Evolutionary conservation across 2,888 invertebrate species (phyloP).

Genomic region (Harpalus rubripes): DNA sequence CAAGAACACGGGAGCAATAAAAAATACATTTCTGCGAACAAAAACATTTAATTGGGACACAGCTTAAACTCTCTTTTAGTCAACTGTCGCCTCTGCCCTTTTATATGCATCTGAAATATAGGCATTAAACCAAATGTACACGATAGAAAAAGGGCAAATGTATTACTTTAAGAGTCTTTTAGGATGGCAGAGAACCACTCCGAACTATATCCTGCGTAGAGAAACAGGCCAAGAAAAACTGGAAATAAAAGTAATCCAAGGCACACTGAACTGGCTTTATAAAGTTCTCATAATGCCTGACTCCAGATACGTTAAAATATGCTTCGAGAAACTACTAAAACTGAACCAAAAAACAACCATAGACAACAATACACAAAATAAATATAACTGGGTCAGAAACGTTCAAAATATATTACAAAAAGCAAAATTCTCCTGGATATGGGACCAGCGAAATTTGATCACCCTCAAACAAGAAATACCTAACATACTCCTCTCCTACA

Average conservation of each 20-base stretch:
- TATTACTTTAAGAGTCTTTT: constrained; percentile 4
- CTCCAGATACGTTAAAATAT: background rate
- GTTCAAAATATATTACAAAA: constrained; percentile 15
- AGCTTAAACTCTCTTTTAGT: background rate
- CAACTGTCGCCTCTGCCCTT: constrained; percentile 3
- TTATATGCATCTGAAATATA: constrained; percentile 14
- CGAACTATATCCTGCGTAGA: background rate
- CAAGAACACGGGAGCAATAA: background rate
- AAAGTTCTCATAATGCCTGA: background rate
- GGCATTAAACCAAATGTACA: constrained; percentile 10
- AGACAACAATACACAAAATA: background rate
- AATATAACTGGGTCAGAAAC: constrained; percentile 9
- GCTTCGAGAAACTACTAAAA: constrained; percentile 24
- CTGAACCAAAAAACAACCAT: background rate
- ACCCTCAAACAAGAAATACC: constrained; percentile 38
- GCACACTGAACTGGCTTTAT: background rate
- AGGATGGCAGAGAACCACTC: constrained; percentile 28
- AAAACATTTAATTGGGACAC: constrained; percentile 11
- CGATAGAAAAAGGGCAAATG: constrained; percentile 18
- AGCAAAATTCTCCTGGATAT: constrained; percentile 1
- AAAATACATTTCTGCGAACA: background rate
- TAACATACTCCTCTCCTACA: constrained; percentile 11
- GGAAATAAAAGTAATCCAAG: background rate
- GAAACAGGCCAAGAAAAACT: constrained; percentile 13
- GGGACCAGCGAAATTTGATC: background rate